Evolutionary conservation across 2,888 invertebrate genomes (phyloP).

Genomic region (Spodoptera exigua): DNA sequence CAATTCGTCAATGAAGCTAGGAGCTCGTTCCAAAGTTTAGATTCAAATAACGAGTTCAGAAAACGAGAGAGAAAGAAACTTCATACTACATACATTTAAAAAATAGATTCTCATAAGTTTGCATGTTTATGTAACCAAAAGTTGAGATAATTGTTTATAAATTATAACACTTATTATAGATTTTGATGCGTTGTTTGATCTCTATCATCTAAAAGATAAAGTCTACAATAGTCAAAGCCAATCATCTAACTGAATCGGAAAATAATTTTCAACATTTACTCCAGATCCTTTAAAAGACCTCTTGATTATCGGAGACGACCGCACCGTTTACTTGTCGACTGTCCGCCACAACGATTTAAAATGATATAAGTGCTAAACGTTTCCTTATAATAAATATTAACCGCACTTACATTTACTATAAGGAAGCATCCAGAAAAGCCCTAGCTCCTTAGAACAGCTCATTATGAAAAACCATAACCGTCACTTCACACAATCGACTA

Average conservation of each 20-base stretch:
- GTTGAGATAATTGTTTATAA: too few relatives aligned
- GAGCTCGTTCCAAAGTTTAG: too few relatives aligned
- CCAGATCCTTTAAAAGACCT: constrained; percentile 25
- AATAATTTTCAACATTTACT: constrained; percentile 18
- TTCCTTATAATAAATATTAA: constrained; percentile 48
- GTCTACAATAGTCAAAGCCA: too few relatives aligned
- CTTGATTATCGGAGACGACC: constrained; percentile 33
- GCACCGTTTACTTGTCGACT: constrained; percentile 28
- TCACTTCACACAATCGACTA: constrained; percentile 48
- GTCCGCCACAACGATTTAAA: constrained; percentile 13
- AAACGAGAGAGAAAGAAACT: too few relatives aligned
- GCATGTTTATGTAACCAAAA: too few relatives aligned
- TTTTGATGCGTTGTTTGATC: too few relatives aligned
- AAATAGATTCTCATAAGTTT: too few relatives aligned
- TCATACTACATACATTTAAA: too few relatives aligned
- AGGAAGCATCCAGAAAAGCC: constrained; percentile 30
- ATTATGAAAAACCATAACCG: constrained; percentile 52
- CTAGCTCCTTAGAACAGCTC: constrained; percentile 36
- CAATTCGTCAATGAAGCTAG: too few relatives aligned
- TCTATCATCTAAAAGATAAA: too few relatives aligned
- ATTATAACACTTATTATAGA: too few relatives aligned
- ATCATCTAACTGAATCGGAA: constrained; percentile 4
- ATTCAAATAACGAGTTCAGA: too few relatives aligned
- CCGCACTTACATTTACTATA: constrained; percentile 19
- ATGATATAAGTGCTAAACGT: constrained; percentile 30